Percentiles rank a stretch among this genome's conserved stretches.
These are phyloP conservation scores for Clarias fuscus DNA, from an alignment of 2,797 vertebrate species.

Conservation along the genomic window DNA sequence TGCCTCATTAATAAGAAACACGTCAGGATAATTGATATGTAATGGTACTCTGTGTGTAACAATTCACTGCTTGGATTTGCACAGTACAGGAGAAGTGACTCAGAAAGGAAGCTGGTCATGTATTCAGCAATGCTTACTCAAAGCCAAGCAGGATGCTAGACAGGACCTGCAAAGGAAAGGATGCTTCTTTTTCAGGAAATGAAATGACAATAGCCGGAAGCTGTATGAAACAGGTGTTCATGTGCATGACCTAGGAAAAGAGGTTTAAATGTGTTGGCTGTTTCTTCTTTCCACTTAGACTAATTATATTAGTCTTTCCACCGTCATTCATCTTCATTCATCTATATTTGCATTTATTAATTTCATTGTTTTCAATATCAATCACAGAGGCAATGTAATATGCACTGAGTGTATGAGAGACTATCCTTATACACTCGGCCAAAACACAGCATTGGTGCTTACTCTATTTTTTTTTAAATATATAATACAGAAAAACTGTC, in stretches of 20 bases:
- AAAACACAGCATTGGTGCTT: too few relatives aligned
- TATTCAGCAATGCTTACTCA: conserved; percentile 48
- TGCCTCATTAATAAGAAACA: conserved; percentile 56
- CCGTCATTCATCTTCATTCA: too few relatives aligned
- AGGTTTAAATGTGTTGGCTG: background rate
- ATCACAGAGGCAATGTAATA: background rate
- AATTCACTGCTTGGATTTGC: background rate
- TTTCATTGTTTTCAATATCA: too few relatives aligned
- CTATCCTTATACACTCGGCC: background rate
- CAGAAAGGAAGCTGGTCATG: background rate
- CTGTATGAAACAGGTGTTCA: conserved; percentile 58
- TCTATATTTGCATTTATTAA: too few relatives aligned
- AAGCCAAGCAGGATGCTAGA: conserved; percentile 40
- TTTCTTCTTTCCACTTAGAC: background rate
- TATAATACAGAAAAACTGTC: too few relatives aligned
- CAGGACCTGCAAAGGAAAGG: conserved; percentile 42
- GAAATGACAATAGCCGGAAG: conserved; percentile 63
- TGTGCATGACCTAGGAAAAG: background rate
- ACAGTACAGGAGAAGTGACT: background rate
- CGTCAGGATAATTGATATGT: conserved; percentile 1
- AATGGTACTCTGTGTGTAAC: background rate
- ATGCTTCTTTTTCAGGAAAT: conserved; percentile 47
- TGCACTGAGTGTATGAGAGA: background rate
- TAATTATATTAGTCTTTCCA: too few relatives aligned
- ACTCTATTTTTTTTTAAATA: too few relatives aligned